Evolutionary conservation across 2,797 vertebrate species (phyloP).

Genomic region (Dermochelys coriacea): DNA sequence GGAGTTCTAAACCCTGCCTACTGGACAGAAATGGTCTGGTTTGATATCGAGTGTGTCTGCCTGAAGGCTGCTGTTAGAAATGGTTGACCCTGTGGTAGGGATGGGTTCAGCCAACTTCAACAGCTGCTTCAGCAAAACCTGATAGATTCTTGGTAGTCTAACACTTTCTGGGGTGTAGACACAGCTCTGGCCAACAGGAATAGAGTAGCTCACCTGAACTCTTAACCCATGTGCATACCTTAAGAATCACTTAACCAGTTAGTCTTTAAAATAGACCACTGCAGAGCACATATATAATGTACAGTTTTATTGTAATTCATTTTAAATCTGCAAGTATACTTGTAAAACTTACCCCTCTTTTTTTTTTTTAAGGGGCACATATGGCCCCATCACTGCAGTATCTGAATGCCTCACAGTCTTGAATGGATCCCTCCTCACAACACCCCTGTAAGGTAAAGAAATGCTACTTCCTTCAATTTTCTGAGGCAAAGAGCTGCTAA

Average conservation of each 20-base stretch:
- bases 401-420: no score
- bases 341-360: no score
- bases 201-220: not conserved
- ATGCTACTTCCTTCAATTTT: no score
- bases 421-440: no score
- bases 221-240: not conserved
- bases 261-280: accelerated
- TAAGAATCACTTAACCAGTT: no score
- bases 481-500: no score
- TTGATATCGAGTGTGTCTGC: not conserved
- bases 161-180: not conserved
- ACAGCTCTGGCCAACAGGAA: not conserved
- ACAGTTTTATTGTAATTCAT: not conserved
- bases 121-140: not conserved
- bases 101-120: not conserved
- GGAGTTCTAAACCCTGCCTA: not conserved
- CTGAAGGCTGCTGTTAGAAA: not conserved
- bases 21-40: not conserved
- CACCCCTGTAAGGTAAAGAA: no score
- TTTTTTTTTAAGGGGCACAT: no score
- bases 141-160: accelerated
- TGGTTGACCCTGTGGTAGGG: not conserved
- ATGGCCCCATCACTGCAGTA: no score
- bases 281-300: accelerated
- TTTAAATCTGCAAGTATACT: not conserved